Conservation (phyloP, 2,113 vertebrate species). For the Tricholaema leucomelas region DNA sequence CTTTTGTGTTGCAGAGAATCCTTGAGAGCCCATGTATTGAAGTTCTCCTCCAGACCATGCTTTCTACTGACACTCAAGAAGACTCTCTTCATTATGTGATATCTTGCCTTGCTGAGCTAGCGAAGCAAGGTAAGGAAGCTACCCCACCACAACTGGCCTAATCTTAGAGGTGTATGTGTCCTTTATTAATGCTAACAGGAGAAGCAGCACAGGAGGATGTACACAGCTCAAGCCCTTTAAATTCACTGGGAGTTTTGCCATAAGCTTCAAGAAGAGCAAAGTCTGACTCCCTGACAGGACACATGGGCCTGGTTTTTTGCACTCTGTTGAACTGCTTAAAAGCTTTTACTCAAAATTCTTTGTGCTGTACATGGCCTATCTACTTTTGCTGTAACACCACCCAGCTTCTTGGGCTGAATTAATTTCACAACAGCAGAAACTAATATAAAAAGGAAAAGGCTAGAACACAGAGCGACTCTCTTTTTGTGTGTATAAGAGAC, state of each 20-base stretch:
- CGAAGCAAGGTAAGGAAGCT: constrained; percentile 64
- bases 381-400: background rate
- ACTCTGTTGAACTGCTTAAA: background rate
- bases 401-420: background rate
- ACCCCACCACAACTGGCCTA: background rate
- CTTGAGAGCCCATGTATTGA: constrained; percentile 55
- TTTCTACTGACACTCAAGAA: background rate
- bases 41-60: constrained; percentile 59
- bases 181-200: background rate
- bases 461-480: background rate
- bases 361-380: background rate
- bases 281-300: background rate
- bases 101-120: constrained; percentile 67
- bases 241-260: background rate
- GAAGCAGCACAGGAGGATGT: background rate
- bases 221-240: background rate
- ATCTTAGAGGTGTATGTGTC: background rate
- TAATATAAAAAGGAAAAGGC: background rate
- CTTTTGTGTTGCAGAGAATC: constrained; percentile 48
- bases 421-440: background rate
- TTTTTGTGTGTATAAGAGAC: background rate
- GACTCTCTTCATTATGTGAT: constrained; percentile 62
- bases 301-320: background rate
- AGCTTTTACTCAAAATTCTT: background rate
- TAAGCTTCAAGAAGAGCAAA: background rate